Base-by-base conservation (phyloP, 2,888 invertebrate genomes). In the Cephus pygmeus region DNA sequence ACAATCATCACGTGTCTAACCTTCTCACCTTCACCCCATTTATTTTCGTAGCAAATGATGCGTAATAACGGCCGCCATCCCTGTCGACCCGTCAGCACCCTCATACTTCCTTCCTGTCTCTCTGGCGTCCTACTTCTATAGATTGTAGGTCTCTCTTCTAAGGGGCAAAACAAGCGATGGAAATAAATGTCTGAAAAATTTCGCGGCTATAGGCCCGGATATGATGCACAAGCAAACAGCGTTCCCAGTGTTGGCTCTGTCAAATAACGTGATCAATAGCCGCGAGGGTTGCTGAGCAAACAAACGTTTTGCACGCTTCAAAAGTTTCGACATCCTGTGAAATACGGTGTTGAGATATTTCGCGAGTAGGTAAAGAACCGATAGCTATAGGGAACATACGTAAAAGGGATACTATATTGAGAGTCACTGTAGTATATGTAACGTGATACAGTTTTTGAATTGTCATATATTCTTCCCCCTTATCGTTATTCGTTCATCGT, bases 201-300 rank as follows among this genome's bases (percentile, higher is more conserved):
- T 30, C 30, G 12, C 30, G 69, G 12, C 33, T 69, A 69, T n/a
- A 33, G 40, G 15, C 40, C 40, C 40, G 40, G 40, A 40, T 15
- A 69, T 69, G 30, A 69, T 69, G 30, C 69, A 69, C 30, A 30
- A 15, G 69, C 30, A 30, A 69, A 33, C 69, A 33, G 33, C 11
- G 31, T n/a, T 69, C 12, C 3, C 30, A 33, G 33, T 33, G 31
- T 33, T 69, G 69, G 69, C 31, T 15, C 33, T 75, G 75, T 77
- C 77, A 69, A 77, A 75, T 69, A 30, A 31, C 11, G 74, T 77
- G 77, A 77, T 77, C 77, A 74, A 77, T 77, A 74, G 74, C 36
- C 75, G 73, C 68, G 73, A 71, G 69, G 69, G 73, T 77, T 77
- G 33, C 74, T 34, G 69, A 75, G 33, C 69, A 69, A 69, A 69